These are phyloP conservation scores for Dendrolimus punctatus DNA, from an alignment of 1,140 invertebrate genomes.

Conservation along the genomic window DNA sequence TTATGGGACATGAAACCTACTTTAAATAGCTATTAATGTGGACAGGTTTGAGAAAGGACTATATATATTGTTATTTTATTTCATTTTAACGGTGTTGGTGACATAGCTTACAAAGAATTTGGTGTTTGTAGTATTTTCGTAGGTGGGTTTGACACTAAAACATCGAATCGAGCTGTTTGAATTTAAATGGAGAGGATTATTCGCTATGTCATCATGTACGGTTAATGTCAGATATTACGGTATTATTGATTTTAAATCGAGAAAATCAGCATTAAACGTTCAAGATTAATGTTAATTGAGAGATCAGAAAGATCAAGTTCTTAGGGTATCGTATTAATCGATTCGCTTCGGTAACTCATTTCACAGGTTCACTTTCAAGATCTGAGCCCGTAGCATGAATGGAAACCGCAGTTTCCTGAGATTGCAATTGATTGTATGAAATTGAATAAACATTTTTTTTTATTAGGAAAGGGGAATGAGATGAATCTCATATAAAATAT, in stretches of 20 bases:
- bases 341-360: slow-evolving; percentile 60
- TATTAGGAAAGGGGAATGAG: slow-evolving; percentile 22
- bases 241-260: no score
- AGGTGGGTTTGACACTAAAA: slow-evolving; percentile 29
- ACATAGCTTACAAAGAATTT: slow-evolving; percentile 39
- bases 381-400: slow-evolving; percentile 35
- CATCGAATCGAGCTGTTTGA: slow-evolving; percentile 1
- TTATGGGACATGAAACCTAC: slow-evolving; percentile 25
- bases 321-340: slow-evolving; percentile 39
- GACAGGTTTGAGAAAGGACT: slow-evolving; percentile 12
- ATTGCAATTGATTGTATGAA: slow-evolving; percentile 29
- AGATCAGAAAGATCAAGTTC: slow-evolving; percentile 26
- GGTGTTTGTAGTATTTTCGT: slow-evolving; percentile 20
- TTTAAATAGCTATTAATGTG: slow-evolving; percentile 11
- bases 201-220: no score
- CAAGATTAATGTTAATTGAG: slow-evolving; percentile 2
- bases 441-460: slow-evolving; percentile 10
- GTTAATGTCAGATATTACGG: no score
- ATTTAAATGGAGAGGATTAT: not conserved
- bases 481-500: no score
- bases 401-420: slow-evolving; percentile 43
- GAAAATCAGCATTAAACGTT: no score
- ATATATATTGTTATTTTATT: slow-evolving; percentile 18
- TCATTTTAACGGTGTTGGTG: slow-evolving; percentile 44
- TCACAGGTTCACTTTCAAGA: slow-evolving; percentile 63